Evolutionary conservation across 1,140 invertebrate genomes (phyloP), one percentile per base, ranked within the genome.

Genomic region (Maconellicoccus hirsutus): DNA sequence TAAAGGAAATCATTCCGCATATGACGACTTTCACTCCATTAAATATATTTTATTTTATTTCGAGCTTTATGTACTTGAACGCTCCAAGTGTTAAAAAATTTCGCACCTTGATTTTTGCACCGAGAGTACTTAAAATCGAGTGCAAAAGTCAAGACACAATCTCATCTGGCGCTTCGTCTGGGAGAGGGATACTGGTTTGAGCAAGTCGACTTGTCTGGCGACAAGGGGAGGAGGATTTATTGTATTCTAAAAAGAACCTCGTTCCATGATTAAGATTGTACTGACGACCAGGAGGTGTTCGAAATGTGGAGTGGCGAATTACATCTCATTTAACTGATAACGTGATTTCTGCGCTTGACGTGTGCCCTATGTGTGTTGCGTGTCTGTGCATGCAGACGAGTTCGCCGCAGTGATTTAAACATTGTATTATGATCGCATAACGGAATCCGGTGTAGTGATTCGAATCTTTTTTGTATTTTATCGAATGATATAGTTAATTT

Each of bases 271-370:
- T 52, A 52, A 52, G 42, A 52, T 52, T 6, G 42, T 52, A 52
- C 42, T 8, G 16, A 38, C 6, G n/a, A 33, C 29, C 29, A 33
- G 42, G 42, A 52, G 42, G 42, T 52, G 42, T 52, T 52, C 42
- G 42, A 52, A 52, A 52, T 52, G 42, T 52, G 42, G 42, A 52
- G n/a, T 52, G 42, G 42, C 42, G n/a, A 52, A 52, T 52, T 52
- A 19, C 42, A 52, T 52, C 42, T 52, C 42, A 19, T 52, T 52
- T 19, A 19, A 52, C n/a, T 52, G 42, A 52, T 52, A 52, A 52
- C 42, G 42, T 52, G 42, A 52, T 8, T 52, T 52, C 42, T 52
- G 42, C 42, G 10, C 42, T 52, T 3, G 12, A 16, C 42, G 42
- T 52, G 42, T 33, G 29, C 29, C 29, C 12, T 52, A 52, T 52